Conservation (phyloP, 2,797 vertebrate genomes). For the Hipposideros larvatus region DNA sequence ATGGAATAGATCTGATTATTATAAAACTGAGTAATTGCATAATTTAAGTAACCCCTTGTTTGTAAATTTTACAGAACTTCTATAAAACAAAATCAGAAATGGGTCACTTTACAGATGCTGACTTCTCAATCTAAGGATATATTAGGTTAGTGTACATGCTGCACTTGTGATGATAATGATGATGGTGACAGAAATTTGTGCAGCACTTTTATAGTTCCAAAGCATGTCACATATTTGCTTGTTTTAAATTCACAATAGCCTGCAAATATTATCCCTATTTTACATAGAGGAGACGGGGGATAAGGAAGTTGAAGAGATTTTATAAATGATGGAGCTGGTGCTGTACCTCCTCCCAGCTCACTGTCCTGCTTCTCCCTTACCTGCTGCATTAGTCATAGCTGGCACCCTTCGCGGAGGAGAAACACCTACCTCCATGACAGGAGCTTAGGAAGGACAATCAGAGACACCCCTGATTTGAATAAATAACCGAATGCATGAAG, state of each 20-base stretch:
- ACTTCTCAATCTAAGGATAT: constrained; percentile 44
- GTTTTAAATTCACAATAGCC: constrained; percentile 53
- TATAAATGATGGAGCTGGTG: neutral
- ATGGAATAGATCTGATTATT: neutral
- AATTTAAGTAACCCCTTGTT: no score
- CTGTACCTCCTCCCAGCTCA: neutral
- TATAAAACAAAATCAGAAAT: constrained; percentile 56
- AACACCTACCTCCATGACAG: neutral
- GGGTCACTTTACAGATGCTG: constrained; percentile 21
- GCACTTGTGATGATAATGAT: neutral
- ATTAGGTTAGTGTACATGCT: neutral
- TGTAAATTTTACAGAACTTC: constrained; percentile 47
- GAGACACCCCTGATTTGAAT: constrained; percentile 13
- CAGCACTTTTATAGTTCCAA: constrained; percentile 19
- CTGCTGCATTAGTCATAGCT: neutral
- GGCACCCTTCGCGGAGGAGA: neutral
- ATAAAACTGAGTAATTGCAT: constrained; percentile 31
- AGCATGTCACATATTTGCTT: constrained; percentile 1
- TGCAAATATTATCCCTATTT: constrained; percentile 32
- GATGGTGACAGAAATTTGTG: neutral
- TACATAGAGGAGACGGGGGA: neutral
- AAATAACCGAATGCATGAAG: constrained; percentile 46
- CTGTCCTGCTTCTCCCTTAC: neutral
- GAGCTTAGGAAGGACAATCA: constrained; percentile 8
- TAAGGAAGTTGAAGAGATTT: constrained; percentile 38